phyloP scores from a whole-genome alignment of 23 tunicate genomes.

The Clavelina lepadiformis region DNA sequence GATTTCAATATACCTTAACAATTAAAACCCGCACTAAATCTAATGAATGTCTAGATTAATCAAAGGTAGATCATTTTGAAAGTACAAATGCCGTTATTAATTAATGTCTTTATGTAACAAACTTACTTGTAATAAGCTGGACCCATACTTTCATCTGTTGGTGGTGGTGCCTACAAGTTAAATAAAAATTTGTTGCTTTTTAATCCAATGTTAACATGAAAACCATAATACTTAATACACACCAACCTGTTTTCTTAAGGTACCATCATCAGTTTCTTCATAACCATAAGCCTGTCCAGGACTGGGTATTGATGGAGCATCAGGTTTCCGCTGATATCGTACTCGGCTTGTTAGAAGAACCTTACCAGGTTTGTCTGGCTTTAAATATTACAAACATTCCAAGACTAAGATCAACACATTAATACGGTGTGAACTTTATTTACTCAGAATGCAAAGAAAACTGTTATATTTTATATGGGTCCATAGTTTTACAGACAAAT shows the following conservation, averaged over 20 bases:
- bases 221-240: too few species aligned
- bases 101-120: too few species aligned
- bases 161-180: slow-evolving; percentile 70
- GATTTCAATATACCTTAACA: too few species aligned
- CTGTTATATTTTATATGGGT: neutral
- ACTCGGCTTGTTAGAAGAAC: slow-evolving; percentile 67
- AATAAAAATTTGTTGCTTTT: neutral
- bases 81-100: too few species aligned
- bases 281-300: slow-evolving; percentile 96
- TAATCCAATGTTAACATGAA: too few species aligned
- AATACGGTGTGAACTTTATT: neutral
- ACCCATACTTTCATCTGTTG: slow-evolving; percentile 63
- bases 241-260: slow-evolving; percentile 62
- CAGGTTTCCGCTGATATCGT: slow-evolving; percentile 69
- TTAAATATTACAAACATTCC: neutral
- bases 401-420: neutral
- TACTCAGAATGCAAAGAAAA: neutral
- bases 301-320: slow-evolving; percentile 95
- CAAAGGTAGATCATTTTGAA: too few species aligned
- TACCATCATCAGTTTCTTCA: slow-evolving; percentile 88
- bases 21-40: too few species aligned
- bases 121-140: slow-evolving; percentile 85
- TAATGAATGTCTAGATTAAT: too few species aligned
- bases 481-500: too few species aligned
- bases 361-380: slow-evolving; percentile 45